Conservation (phyloP, 35 echinoderm and acorn worm genomes). For the Apostichopus japonicus region DNA sequence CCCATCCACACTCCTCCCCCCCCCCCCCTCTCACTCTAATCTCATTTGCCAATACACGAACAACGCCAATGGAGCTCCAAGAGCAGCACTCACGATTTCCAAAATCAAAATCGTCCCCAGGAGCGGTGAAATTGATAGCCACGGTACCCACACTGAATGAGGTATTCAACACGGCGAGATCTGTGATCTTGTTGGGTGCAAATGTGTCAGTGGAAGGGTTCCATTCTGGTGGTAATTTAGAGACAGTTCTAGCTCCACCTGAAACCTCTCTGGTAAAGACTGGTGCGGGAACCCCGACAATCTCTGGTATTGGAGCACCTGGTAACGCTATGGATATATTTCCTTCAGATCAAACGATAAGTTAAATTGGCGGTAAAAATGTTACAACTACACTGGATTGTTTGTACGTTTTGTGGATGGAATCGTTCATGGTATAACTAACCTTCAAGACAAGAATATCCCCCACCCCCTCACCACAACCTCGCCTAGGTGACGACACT, state of each 20-base stretch:
- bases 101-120: slow-evolving; percentile 36
- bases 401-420: no score
- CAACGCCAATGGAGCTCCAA: no score
- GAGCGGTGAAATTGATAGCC: slow-evolving; percentile 28
- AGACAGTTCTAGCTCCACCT: slow-evolving; percentile 13
- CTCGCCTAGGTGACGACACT: no score
- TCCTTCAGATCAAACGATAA: no score
- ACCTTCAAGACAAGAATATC: no score
- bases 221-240: slow-evolving; percentile 1
- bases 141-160: background rate
- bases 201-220: background rate
- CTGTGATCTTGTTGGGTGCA: slow-evolving; percentile 26
- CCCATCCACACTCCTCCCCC: no score
- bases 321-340: slow-evolving; percentile 4
- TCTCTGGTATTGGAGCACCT: background rate
- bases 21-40: no score
- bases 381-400: no score
- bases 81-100: slow-evolving; percentile 9
- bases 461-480: no score
- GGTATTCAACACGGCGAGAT: slow-evolving; percentile 6
- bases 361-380: no score
- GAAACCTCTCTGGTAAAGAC: slow-evolving; percentile 27
- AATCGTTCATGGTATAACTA: no score
- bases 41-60: no score
- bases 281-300: slow-evolving; percentile 15